Conservation (phyloP, 2,888 invertebrate species). For the Orthosia incerta region DNA sequence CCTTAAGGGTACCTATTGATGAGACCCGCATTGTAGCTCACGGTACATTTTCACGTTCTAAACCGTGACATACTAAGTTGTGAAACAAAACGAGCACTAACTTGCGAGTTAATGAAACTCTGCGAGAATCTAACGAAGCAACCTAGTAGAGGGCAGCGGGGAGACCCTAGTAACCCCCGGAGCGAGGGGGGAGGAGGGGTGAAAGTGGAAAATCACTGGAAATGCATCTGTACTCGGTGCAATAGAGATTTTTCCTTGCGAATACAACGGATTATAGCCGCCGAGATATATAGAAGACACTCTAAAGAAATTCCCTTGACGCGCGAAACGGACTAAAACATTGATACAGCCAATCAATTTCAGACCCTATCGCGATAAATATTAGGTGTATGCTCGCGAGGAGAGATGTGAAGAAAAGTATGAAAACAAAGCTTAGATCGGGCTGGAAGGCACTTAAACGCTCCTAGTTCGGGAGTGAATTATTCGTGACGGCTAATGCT, state of each 20-base stretch:
- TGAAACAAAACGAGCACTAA: conserved; percentile 9
- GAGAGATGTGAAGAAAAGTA: conserved; percentile 61
- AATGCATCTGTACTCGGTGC: conserved; percentile 73
- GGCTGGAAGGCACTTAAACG: conserved; percentile 74
- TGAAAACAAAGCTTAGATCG: conserved; percentile 67
- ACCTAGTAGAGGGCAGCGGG: neutral
- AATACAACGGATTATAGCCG: conserved; percentile 69
- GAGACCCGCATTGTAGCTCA: neutral
- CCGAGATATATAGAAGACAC: conserved; percentile 68
- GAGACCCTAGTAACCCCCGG: neutral
- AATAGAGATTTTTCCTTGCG: conserved; percentile 70
- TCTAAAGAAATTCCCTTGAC: conserved; percentile 61
- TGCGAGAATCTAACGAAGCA: conserved; percentile 4
- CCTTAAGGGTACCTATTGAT: neutral
- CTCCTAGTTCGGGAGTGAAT: conserved; percentile 71
- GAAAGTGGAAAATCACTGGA: conserved; percentile 70
- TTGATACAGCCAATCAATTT: conserved; percentile 16
- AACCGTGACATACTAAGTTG: neutral
- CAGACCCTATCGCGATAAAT: neutral
- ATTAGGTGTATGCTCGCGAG: conserved; percentile 22
- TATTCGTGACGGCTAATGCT: conserved; percentile 69
- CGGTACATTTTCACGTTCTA: neutral
- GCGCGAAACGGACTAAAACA: conserved; percentile 55
- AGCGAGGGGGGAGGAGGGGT: conserved; percentile 2
- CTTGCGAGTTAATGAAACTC: conserved; percentile 13